Conservation (phyloP, 2,797 vertebrate genomes). For the Acrossocheilus wenchowensis region DNA sequence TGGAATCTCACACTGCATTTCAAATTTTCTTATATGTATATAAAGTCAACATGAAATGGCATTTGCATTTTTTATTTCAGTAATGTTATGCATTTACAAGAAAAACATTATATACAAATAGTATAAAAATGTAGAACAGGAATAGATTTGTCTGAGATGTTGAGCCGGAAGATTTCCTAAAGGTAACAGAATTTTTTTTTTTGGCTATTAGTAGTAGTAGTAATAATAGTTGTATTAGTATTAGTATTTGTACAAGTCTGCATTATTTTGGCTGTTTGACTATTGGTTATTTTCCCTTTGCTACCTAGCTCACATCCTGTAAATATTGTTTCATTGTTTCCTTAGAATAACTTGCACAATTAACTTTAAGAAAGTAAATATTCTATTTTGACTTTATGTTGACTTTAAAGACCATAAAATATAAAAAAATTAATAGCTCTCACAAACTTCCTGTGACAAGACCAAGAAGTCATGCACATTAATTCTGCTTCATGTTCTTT, state of each 20-base stretch:
- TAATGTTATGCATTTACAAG: not conserved
- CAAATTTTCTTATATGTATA: not conserved
- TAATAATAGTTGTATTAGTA: too few relatives aligned
- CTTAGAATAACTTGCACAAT: not conserved
- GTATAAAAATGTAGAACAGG: not conserved
- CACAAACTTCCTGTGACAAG: not conserved
- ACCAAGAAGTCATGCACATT: not conserved
- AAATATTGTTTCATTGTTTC: not conserved
- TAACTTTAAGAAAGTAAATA: not conserved
- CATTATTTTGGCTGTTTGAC: not conserved
- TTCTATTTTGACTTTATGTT: not conserved
- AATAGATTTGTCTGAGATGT: not conserved
- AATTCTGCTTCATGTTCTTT: slow-evolving; percentile 12
- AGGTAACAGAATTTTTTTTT: too few relatives aligned
- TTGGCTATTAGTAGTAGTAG: too few relatives aligned
- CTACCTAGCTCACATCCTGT: not conserved
- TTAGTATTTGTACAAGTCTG: too few relatives aligned
- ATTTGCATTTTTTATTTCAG: not conserved
- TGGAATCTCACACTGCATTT: not conserved
- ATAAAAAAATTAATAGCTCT: not conserved
- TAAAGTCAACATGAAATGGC: not conserved
- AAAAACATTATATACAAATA: not conserved
- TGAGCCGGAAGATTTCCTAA: not conserved
- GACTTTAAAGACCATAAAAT: slow-evolving; percentile 5
- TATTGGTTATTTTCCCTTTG: not conserved